Base-by-base conservation (phyloP, 2,888 invertebrate genomes). In the Diplazon laetatorius region DNA sequence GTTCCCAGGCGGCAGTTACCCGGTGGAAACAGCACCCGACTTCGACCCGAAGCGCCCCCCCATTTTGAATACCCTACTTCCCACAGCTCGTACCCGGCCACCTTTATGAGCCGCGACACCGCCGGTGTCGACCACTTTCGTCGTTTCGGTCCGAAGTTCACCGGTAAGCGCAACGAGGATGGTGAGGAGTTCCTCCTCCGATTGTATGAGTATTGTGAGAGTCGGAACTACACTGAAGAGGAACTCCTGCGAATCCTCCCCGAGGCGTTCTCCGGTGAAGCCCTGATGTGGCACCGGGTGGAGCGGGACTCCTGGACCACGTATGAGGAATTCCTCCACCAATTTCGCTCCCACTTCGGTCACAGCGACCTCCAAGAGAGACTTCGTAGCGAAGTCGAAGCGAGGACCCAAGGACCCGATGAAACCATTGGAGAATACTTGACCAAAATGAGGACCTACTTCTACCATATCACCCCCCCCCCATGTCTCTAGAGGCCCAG, bases 161-260 rank as follows among this genome's bases (percentile, higher is more conserved):
- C 35, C 0, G 72, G 72, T 0, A 44, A 30, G 10, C 68, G 60
- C 0, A 48, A 35, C 1, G 60, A 62, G 9, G 52, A 68, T 9
- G 74, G 25, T 0, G 62, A 60, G 37, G 68, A 68, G 4, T 75
- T 37, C 6, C 68, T 68, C 14, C 35, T 30, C 1, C 60, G 62
- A 0, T 20, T 75, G 0, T 50, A 75, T 25, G 74, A 75, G 0
- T 68, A 75, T 9, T 16, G 39, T 0, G 10, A 48, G 10, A 50
- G 66, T 1, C 48, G 50, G 0, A 50, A 30, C 0, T 59, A 30
- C 10, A 39, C 37, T 0, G 65, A 65, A 18, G 57, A 57, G 12
- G 63, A 71, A 1, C 4, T 72, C 0, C 35, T 63, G 4, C 20
- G 72, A 12, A 14, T 57, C 0, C 22, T 72, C 0, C 25, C 72